Percentiles rank a stretch among this genome's conserved stretches.
Evolutionary conservation across 2,888 invertebrate genomes (phyloP).

Genomic region (Villa cingulata): DNA sequence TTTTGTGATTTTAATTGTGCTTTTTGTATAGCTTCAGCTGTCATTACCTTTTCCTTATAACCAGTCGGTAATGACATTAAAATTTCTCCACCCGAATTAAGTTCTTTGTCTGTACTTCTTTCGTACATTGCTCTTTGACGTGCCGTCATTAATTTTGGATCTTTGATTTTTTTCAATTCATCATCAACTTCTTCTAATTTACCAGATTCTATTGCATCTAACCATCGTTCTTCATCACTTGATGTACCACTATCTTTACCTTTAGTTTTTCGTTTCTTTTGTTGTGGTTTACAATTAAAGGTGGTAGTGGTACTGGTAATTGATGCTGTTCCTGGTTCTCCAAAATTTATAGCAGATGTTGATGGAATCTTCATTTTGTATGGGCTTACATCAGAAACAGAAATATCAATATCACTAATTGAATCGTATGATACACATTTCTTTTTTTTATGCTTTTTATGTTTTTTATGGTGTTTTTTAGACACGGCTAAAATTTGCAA

Average conservation of each 20-base stretch:
- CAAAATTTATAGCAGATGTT: too few species aligned
- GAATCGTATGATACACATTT: too few species aligned
- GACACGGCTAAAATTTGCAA: too few species aligned
- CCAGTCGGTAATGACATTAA: constrained; percentile 52
- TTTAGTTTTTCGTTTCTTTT: constrained; percentile 51
- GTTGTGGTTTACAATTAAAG: too few species aligned
- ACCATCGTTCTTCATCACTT: constrained; percentile 89
- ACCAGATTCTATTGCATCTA: constrained; percentile 88
- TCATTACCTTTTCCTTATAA: constrained; percentile 75
- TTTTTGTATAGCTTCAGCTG: constrained; percentile 85
- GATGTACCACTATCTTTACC: constrained; percentile 72
- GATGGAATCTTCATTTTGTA: too few species aligned
- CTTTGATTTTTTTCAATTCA: constrained; percentile 86
- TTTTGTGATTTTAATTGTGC: constrained; percentile 81
- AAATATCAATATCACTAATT: too few species aligned
- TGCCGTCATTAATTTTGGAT: constrained; percentile 89
- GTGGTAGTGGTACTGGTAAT: too few species aligned
- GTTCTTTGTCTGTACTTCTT: constrained; percentile 53
- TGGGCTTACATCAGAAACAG: too few species aligned
- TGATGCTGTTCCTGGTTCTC: too few species aligned
- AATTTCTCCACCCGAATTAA: constrained; percentile 41
- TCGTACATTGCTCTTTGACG: constrained; percentile 90
- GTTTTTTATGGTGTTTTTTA: too few species aligned
- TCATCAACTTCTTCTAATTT: constrained; percentile 86
- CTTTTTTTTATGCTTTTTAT: too few species aligned